Conservation (phyloP, 2,113 vertebrate species). For the Pollimyrus isidori region DNA sequence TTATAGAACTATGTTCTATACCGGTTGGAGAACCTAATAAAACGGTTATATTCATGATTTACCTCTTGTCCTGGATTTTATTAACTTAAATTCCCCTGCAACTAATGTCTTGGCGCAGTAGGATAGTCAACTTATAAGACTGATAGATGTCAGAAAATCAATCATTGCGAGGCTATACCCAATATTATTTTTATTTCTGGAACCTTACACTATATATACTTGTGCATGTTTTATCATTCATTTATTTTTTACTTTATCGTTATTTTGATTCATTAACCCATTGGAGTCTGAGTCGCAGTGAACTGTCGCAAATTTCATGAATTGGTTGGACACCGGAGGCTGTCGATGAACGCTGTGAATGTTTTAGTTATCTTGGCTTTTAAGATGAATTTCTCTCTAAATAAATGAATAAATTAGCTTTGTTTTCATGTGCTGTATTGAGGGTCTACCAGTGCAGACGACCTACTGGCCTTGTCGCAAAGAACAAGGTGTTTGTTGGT, state of each 20-base stretch:
- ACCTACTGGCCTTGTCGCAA: not conserved
- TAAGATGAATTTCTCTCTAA: not conserved
- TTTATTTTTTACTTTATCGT: not conserved
- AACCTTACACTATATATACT: not conserved
- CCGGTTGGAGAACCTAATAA: constrained; percentile 9
- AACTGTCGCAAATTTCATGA: not conserved
- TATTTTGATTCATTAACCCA: not conserved
- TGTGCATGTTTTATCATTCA: not conserved
- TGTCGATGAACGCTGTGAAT: not conserved
- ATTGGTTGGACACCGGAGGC: not conserved
- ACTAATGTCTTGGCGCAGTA: constrained; percentile 12
- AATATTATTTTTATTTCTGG: not conserved
- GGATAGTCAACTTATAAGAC: constrained; percentile 1
- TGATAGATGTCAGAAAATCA: not conserved
- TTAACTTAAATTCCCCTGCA: constrained; percentile 81
- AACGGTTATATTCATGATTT: constrained; percentile 6
- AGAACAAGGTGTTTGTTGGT: not conserved
- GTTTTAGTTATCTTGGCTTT: not conserved
- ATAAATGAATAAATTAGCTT: not conserved
- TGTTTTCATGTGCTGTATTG: not conserved
- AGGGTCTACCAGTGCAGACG: not conserved
- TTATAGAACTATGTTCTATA: constrained; percentile 72
- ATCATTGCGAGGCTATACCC: not conserved
- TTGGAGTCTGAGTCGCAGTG: not conserved
- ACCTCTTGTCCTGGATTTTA: constrained; percentile 55